Evolutionary conservation across 2,113 vertebrate species (phyloP), one percentile per base, ranked within the genome.

Genomic region (Hippotragus niger): DNA sequence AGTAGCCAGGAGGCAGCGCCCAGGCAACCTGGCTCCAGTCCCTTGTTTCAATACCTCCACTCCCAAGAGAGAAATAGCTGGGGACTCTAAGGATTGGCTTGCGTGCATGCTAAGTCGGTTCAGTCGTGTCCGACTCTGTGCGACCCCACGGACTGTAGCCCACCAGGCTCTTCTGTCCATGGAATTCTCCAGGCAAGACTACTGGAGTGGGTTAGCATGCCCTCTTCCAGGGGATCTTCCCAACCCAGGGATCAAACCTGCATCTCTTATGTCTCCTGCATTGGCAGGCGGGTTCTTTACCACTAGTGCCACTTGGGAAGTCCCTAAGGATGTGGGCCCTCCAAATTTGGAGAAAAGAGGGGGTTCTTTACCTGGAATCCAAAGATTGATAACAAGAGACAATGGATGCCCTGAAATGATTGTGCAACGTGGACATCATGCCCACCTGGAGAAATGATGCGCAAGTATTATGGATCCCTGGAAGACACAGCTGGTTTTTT

Each of bases 391-490:
- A 25, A 29, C 43, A 78, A 43, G 71, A 67, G 33, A 15, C 7
- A 21, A 17, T 14, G 6, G 21, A 81, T 0, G 10, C 23, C 36
- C 45, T 7, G 60, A n/a, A 45, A 45, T 19, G 10, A 45, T 17
- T 2, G 1, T 53, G 53, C 43, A 12, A 14, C 0, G 0, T 7
- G 25, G 50, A 43, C 0, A 2, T 40, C 1, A 0, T n/a, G 19
- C 14, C 50, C 10, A 45, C 43, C 2, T 7, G 29, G 50, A 27
- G 71, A 92, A 58, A 33, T 16, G 6, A 15, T 76, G 23, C 3
- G 2, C 60, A 57, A 50, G 12, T 57, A 33, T 31, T 67, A 58
- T 76, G 74, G 81, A 55, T 11, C 19, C 45, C 6, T 21, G 23
- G 45, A 94, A 50, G 15, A 14, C 5, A 14, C 2, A 21, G 53